Percentiles rank a stretch among this genome's conserved stretches.
phyloP scores from a whole-genome alignment of 2,797 vertebrate genomes.

The Crax fasciolata region DNA sequence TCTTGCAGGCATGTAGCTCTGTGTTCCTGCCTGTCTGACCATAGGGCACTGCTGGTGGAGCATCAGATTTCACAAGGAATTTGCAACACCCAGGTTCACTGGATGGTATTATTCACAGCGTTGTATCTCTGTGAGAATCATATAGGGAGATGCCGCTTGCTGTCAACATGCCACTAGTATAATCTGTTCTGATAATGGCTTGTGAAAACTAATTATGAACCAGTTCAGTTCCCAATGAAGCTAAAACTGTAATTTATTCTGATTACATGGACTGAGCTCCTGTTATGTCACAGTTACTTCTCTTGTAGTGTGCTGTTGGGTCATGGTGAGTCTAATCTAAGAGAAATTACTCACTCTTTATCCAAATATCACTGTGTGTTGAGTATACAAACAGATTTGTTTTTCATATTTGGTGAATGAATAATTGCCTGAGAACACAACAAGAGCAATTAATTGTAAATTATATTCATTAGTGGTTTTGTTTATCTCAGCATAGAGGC shows the following conservation, averaged over 20 bases:
- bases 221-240: neutral
- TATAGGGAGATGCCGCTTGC: neutral
- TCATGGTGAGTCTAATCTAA: neutral
- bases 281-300: neutral
- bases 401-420: constrained; percentile 11
- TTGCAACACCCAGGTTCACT: constrained; percentile 37
- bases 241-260: neutral
- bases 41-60: neutral
- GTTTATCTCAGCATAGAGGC: neutral
- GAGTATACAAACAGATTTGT: neutral
- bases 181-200: constrained; percentile 9
- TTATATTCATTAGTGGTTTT: constrained; percentile 5
- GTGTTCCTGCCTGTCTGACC: neutral
- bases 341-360: neutral
- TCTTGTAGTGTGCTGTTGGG: neutral
- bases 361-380: neutral
- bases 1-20: constrained; percentile 14
- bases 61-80: constrained; percentile 62
- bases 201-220: neutral
- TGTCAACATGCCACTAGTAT: neutral
- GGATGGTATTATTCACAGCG: constrained; percentile 9
- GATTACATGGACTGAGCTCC: neutral
- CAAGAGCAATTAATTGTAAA: constrained; percentile 8
- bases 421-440: constrained; percentile 16
- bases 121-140: neutral